Base-by-base conservation (phyloP, 1,140 invertebrate genomes). In the Aphaenogaster rudis region DNA sequence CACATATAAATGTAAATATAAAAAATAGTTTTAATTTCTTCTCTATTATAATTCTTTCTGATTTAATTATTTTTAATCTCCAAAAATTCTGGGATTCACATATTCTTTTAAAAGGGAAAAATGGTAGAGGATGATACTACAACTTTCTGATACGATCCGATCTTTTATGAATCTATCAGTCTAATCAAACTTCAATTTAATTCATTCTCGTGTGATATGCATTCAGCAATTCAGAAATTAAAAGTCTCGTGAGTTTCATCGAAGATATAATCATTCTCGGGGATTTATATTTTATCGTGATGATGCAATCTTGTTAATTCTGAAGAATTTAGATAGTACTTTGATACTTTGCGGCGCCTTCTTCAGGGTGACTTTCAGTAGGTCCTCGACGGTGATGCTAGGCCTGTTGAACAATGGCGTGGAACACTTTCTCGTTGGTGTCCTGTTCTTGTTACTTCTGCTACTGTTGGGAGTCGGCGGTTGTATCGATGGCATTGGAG, bases 331-430 rank as follows among this genome's bases (percentile, higher is more conserved):
- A n/a, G 0, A 74, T 59, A 74, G 54, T 92, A 94, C 91, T 66
- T 93, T 94, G 48, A 84, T 61, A 57, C 71, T 91, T 42, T 89
- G 90, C 3, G 92, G 90, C 21, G 92, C 93, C 81, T 95, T 95
- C 81, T 91, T 94, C 28, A 95, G 64, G 9, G 92, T 95, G 33
- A 95, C 93, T 90, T 94, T 95, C 33, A 93, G 33, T 36, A 95
- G 87, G 91, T 95, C 94, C 42, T 95, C 94, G 7, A 93, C 91
- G 1, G 94, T 95, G 42, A 95, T 95, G 13, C 86, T 36, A 2
- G 93, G 94, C 85, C 94, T 91, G 45, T 67, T 90, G 8, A 66
- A 39, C 7, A 89, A 74, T 13, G 93, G 87, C 8, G 90, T 93
- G 3, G 87, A 93, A 17, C 72, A 88, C 80, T 92, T 92, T 66